phyloP scores from a whole-genome alignment of 2,888 invertebrate genomes.

The Tryphoninae sp. region DNA sequence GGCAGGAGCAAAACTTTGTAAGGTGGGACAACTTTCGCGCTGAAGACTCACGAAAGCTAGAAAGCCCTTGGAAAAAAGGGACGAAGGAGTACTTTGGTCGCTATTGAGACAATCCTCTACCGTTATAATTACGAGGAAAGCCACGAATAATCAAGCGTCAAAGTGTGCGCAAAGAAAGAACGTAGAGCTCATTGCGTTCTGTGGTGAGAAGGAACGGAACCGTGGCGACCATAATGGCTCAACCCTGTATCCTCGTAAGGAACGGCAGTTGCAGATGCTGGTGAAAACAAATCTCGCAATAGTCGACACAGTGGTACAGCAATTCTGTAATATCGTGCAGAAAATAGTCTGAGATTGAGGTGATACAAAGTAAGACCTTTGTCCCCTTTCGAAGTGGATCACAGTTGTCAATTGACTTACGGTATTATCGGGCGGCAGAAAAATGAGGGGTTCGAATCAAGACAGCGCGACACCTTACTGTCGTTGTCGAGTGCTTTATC shows the following conservation, averaged over 20 bases:
- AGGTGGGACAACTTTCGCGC: conserved; percentile 13
- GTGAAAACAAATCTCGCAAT: conserved; percentile 70
- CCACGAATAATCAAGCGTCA: not conserved
- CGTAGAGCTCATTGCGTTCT: not conserved
- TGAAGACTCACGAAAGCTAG: conserved; percentile 41
- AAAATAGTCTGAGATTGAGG: not conserved
- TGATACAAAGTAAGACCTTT: too few species aligned
- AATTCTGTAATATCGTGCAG: conserved; percentile 62
- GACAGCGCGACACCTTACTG: conserved; percentile 96
- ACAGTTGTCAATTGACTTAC: not conserved
- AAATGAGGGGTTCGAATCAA: conserved; percentile 81
- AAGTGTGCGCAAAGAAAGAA: not conserved
- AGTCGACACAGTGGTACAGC: conserved; percentile 7
- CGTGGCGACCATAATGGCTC: conserved; percentile 77
- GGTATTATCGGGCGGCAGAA: conserved; percentile 10
- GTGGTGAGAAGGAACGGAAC: conserved; percentile 61
- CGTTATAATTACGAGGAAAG: not conserved
- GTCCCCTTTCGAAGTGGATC: not conserved
- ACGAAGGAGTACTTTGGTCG: conserved; percentile 17
- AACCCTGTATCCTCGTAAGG: conserved; percentile 74
- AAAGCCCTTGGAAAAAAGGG: conserved; percentile 44
- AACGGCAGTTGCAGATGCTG: conserved; percentile 77
- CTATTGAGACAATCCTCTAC: not conserved
- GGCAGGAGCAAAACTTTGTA: conserved; percentile 27
- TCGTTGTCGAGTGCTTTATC: conserved; percentile 97